Conservation (phyloP, 2,888 invertebrate species). For the Aleiodes alternator region DNA sequence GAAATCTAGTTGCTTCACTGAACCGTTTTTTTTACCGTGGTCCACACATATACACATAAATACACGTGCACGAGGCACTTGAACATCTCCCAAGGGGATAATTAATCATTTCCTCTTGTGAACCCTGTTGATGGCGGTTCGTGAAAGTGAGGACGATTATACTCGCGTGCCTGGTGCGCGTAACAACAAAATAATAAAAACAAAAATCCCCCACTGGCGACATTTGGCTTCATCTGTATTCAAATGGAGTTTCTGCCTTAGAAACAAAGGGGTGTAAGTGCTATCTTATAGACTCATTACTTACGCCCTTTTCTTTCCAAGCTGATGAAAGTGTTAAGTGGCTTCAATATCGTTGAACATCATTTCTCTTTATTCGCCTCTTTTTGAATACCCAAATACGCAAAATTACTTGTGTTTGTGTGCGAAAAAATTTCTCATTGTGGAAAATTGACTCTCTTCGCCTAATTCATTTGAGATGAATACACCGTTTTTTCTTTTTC, state of each 20-base stretch:
- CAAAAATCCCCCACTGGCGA: constrained; percentile 27
- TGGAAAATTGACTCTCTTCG: too few species aligned
- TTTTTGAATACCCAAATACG: neutral
- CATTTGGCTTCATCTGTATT: constrained; percentile 33
- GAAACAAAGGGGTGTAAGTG: too few species aligned
- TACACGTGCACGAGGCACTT: constrained; percentile 38
- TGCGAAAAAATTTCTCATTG: too few species aligned
- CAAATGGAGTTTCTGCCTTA: neutral
- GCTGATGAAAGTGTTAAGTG: constrained; percentile 12
- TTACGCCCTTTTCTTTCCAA: too few species aligned
- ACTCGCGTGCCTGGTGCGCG: constrained; percentile 31
- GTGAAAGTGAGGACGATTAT: constrained; percentile 38
- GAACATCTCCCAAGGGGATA: constrained; percentile 36
- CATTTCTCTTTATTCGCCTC: constrained; percentile 2
- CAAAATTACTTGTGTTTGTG: too few species aligned
- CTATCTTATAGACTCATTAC: too few species aligned
- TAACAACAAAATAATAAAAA: constrained; percentile 28
- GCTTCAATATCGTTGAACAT: neutral
- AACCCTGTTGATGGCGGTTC: constrained; percentile 45
- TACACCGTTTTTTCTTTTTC: too few species aligned
- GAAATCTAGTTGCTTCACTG: constrained; percentile 17
- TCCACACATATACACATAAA: neutral
- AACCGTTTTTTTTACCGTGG: constrained; percentile 23
- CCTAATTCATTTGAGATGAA: too few species aligned
- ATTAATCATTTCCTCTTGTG: constrained; percentile 42